Evolutionary conservation across 1,140 invertebrate species (phyloP).

Genomic region (Drosophila bocqueti): DNA sequence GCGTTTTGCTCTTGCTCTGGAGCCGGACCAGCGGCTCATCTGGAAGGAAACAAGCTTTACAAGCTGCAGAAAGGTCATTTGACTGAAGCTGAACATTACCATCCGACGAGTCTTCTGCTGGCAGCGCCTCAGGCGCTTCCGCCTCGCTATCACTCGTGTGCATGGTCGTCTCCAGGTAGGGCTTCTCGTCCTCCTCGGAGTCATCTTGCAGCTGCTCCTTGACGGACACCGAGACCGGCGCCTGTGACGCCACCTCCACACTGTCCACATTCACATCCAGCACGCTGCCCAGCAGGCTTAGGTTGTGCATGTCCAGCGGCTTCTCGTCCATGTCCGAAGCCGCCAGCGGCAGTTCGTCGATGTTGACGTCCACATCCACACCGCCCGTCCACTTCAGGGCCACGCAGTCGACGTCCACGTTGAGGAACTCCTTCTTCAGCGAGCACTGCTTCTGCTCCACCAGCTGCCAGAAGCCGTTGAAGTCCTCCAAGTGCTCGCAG

Average conservation of each 20-base stretch:
- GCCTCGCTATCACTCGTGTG: constrained; percentile 25
- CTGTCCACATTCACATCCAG: constrained; percentile 73
- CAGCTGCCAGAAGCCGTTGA: constrained; percentile 73
- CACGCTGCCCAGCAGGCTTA: constrained; percentile 66
- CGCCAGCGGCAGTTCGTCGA: constrained; percentile 62
- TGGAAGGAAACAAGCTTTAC: not conserved
- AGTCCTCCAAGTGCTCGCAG: constrained; percentile 76
- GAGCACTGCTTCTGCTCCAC: constrained; percentile 73
- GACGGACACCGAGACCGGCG: not conserved
- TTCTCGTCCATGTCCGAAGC: constrained; percentile 67
- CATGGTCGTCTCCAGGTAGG: constrained; percentile 2
- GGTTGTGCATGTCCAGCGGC: constrained; percentile 69
- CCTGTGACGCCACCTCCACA: constrained; percentile 45
- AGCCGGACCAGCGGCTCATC: constrained; percentile 67
- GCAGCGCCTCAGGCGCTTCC: constrained; percentile 5
- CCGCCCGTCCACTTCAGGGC: constrained; percentile 62
- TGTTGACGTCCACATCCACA: constrained; percentile 67
- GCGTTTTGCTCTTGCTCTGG: constrained; percentile 46
- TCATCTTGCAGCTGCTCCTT: constrained; percentile 25
- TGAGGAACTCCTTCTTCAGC: constrained; percentile 74
- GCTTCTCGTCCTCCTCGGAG: constrained; percentile 26
- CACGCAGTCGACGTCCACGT: constrained; percentile 69
- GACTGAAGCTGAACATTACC: not conserved
- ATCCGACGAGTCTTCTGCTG: constrained; percentile 33
- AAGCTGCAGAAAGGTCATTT: not conserved